These are phyloP conservation scores for Ophioninae sp. DNA, from an alignment of 2,888 invertebrate species.

Conservation along the genomic window DNA sequence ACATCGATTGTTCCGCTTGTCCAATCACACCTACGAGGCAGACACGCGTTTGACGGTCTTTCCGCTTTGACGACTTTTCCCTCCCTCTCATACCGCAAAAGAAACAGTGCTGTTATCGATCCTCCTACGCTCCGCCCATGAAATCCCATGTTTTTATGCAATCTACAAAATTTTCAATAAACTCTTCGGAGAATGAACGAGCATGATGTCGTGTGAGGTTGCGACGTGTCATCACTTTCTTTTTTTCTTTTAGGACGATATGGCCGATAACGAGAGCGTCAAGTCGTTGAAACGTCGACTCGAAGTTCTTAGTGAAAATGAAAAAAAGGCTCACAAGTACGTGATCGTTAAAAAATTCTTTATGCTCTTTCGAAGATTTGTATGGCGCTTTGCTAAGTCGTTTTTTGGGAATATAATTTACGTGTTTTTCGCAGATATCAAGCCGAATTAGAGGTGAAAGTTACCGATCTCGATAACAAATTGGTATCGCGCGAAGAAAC, in stretches of 20 bases:
- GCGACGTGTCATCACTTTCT: slow-evolving; percentile 19
- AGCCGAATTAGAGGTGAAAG: slow-evolving; percentile 68
- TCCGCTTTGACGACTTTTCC: slow-evolving; percentile 38
- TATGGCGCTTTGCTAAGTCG: not conserved
- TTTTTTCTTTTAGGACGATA: slow-evolving; percentile 65
- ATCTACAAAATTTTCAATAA: slow-evolving; percentile 49
- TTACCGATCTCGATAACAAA: slow-evolving; percentile 69
- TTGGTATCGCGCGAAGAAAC: slow-evolving; percentile 70
- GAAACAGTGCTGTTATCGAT: slow-evolving; percentile 22
- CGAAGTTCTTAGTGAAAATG: slow-evolving; percentile 68
- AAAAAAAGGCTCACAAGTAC: slow-evolving; percentile 70
- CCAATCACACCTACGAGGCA: slow-evolving; percentile 49
- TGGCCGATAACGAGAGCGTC: slow-evolving; percentile 65
- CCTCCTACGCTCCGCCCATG: slow-evolving; percentile 27
- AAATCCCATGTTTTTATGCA: slow-evolving; percentile 49
- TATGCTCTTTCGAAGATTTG: slow-evolving; percentile 20
- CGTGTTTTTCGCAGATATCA: slow-evolving; percentile 66
- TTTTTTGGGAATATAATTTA: not conserved
- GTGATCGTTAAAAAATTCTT: slow-evolving; percentile 11
- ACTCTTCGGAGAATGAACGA: slow-evolving; percentile 24
- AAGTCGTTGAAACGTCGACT: slow-evolving; percentile 68
- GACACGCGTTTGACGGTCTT: slow-evolving; percentile 33
- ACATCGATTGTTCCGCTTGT: slow-evolving; percentile 47
- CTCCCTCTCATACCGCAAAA: not conserved
- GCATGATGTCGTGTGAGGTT: not conserved